Evolutionary conservation across 2,888 invertebrate genomes (phyloP), one percentile per base, ranked within the genome.

Genomic region (Oasisia sp.): DNA sequence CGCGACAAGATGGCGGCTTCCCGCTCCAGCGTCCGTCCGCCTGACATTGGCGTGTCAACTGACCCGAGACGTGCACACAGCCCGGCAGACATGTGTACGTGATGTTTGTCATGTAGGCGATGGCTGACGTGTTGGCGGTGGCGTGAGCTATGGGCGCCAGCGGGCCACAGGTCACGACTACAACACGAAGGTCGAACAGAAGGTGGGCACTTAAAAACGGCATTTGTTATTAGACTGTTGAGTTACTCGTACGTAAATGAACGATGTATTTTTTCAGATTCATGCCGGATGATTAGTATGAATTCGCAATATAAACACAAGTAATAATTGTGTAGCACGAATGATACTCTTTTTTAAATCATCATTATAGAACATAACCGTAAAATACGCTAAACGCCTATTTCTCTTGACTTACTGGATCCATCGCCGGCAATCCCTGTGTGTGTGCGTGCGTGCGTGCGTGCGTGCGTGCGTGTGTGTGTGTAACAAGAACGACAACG

Each of bases 1-100:
- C 74, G 74, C 19, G 74, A 74, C 74, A 74, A 19, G 27, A 74
- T 74, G 74, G 74, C 74, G 74, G 74, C 19, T 14, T 74, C 19
- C 74, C 74, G 74, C 74, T 74, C 74, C 74, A 74, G 19, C 74
- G 74, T 74, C 74, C 19, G 74, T 74, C 74, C 2, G 74, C n/a
- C 74, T 74, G 74, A 27, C 74, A 74, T 74, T 19, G 74, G 5
- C 74, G 74, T 7, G 74, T 74, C 74, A 14, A 27, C 27, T 74
- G 74, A 19, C 74, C 74, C 19, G 74, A 27, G 19, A 19, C 74
- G 5, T 5, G 74, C 74, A 27, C 74, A 19, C 19, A 74, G 5
- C 74, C 74, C 14, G 74, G 74, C 74, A 74, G 74, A 74, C 74
- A 74, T 74, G 74, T 74, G 74, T 74, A 74, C 74, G 74, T 74